Evolutionary conservation across 2,113 vertebrate genomes (phyloP).

Genomic region (Argyrosomus japonicus): DNA sequence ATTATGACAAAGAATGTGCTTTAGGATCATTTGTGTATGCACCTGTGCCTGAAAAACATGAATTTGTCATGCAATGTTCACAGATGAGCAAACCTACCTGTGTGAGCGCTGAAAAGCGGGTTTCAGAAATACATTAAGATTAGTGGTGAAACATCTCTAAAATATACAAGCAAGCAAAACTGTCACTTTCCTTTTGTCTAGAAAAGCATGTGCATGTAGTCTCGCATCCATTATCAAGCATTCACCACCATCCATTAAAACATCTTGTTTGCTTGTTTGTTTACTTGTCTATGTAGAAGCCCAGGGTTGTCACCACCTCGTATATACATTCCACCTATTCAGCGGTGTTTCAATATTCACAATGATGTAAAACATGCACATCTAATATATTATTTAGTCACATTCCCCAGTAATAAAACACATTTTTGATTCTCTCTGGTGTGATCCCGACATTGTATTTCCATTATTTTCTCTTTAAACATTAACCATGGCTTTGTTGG

Average conservation of each 20-base stretch:
- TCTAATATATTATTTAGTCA: conserved; percentile 95
- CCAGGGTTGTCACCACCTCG: conserved; percentile 78
- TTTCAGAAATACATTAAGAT: conserved; percentile 60
- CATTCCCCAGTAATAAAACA: conserved; percentile 84
- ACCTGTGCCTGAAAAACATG: conserved; percentile 25
- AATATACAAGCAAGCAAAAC: conserved; percentile 77
- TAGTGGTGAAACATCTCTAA: conserved; percentile 47
- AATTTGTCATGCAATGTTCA: conserved; percentile 50
- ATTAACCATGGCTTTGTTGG: conserved; percentile 91
- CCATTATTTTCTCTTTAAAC: conserved; percentile 97
- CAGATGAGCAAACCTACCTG: conserved; percentile 47
- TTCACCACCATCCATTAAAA: conserved; percentile 81
- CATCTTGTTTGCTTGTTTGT: conserved; percentile 75
- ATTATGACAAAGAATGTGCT: conserved; percentile 6
- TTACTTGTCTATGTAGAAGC: conserved; percentile 66
- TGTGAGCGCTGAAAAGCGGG: conserved; percentile 25
- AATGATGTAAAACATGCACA: conserved; percentile 87
- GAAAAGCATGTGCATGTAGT: conserved; percentile 69
- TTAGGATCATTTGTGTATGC: conserved; percentile 4
- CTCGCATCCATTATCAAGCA: conserved; percentile 73
- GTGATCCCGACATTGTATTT: conserved; percentile 89
- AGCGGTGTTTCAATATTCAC: conserved; percentile 90
- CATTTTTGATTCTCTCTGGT: conserved; percentile 80
- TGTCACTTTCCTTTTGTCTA: conserved; percentile 84
- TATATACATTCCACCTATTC: conserved; percentile 81